Base-by-base conservation (phyloP, 2,797 vertebrate species). In the Morus bassanus region DNA sequence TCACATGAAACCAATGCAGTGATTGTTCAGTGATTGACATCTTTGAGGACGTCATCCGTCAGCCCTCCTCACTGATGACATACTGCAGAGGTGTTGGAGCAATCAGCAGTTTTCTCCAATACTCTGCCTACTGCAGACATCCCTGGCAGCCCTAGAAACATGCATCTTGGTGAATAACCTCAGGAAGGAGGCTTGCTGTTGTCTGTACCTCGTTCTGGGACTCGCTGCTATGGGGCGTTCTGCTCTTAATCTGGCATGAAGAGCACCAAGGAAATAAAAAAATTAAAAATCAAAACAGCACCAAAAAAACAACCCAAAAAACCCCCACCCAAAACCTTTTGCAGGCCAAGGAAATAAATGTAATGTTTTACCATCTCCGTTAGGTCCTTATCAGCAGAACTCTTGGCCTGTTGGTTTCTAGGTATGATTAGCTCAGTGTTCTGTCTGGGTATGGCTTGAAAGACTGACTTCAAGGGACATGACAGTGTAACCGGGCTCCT, bases 191-290 rank as follows among this genome's bases (percentile, higher is more conserved):
- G 72, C 56, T 82, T 79, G 41, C 61, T 90, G 35, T 82, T 82
- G 75, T 92, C 69, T 72, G 67, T 90, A 54, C 39, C 57, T 85
- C 3, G 0, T 93, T 92, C 95, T 96, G 96, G 96, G 93, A 95
- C 95, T 96, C 37, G 54, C 94, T 97, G 95, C 95, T 92, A 57
- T 1, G 85, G 92, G 88, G 67, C 11, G 0, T 91, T 95, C 72
- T 88, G 63, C 7, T 91, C 67, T 85, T 64, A 83, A 72, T 83
- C 84, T 92, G 94, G 73, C 41, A 70, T 63, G 70, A 96, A 95
- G 93, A 95, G 79, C 95, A 94, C 86, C 89, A 95, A 96, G 92
- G 88, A 95, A 95, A 96, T 88, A 83, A 94, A 94, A 94, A 94
- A 79, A 82, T 33, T 12, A 11, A 43, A 57, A 85, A 18, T 8